Evolutionary conservation across 2,797 vertebrate species (phyloP).

Genomic region (Microctenopoma steveboyesi): DNA sequence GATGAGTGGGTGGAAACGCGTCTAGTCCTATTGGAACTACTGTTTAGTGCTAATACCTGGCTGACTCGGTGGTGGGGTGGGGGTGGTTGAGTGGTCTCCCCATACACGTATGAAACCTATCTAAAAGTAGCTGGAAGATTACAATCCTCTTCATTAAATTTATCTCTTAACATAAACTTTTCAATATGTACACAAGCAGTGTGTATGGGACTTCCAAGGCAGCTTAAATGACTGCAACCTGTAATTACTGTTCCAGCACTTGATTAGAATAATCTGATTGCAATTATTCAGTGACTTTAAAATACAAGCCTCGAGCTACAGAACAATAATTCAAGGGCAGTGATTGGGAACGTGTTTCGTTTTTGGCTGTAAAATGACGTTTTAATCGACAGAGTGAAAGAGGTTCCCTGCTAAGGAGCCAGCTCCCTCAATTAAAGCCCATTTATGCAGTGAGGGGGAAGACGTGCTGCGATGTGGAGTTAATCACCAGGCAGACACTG

Average conservation of each 20-base stretch:
- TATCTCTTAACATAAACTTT: slow-evolving; percentile 97
- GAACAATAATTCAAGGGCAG: slow-evolving; percentile 99
- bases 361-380: slow-evolving; percentile 94
- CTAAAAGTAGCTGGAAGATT: slow-evolving; percentile 86
- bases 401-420: slow-evolving; percentile 87
- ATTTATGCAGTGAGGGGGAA: slow-evolving; percentile 90
- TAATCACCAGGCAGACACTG: slow-evolving; percentile 87
- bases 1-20: slow-evolving; percentile 72
- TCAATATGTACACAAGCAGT: slow-evolving; percentile 94
- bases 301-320: slow-evolving; percentile 98
- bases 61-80: slow-evolving; percentile 35
- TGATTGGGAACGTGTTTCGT: slow-evolving; percentile 96
- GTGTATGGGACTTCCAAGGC: slow-evolving; percentile 92
- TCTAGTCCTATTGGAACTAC: slow-evolving; percentile 68
- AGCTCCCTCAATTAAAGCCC: slow-evolving; percentile 88
- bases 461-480: slow-evolving; percentile 88
- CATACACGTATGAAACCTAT: slow-evolving; percentile 76
- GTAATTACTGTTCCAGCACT: slow-evolving; percentile 99
- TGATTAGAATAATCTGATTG: slow-evolving; percentile 99
- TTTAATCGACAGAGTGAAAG: slow-evolving; percentile 91
- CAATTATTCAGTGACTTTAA: slow-evolving; percentile 99
- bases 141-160: slow-evolving; percentile 98
- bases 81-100: slow-evolving; percentile 41
- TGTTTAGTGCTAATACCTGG: slow-evolving; percentile 59
- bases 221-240: slow-evolving; percentile 98